Conservation (phyloP, 2,888 invertebrate genomes). For the Tanytarsus gracilentus region DNA sequence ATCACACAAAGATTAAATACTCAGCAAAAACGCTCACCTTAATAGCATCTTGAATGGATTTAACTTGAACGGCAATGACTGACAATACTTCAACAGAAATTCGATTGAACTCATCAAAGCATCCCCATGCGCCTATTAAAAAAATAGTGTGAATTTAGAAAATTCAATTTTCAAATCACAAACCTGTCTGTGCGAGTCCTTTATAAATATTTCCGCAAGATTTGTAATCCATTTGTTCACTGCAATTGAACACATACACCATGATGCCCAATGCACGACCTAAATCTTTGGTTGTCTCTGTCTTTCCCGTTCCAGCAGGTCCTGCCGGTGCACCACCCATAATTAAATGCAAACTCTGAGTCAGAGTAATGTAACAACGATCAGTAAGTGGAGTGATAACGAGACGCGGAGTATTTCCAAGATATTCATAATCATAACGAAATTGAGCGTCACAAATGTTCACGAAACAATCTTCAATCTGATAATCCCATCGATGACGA, state of each 20-base stretch:
- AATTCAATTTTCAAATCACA: no score
- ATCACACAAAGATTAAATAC: no score
- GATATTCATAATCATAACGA: slow-evolving; percentile 86
- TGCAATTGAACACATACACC: slow-evolving; percentile 97
- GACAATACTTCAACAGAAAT: slow-evolving; percentile 95
- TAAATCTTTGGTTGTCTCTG: slow-evolving; percentile 94
- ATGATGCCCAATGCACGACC: slow-evolving; percentile 90
- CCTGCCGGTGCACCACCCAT: slow-evolving; percentile 82
- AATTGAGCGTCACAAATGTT: slow-evolving; percentile 98
- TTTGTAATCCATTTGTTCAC: slow-evolving; percentile 97
- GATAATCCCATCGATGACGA: slow-evolving; percentile 83
- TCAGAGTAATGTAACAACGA: slow-evolving; percentile 46
- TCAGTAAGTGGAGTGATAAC: slow-evolving; percentile 94
- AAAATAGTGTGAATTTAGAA: no score
- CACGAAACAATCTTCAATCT: slow-evolving; percentile 81
- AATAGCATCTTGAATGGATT: slow-evolving; percentile 79
- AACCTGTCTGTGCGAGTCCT: slow-evolving; percentile 91
- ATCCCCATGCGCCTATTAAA: slow-evolving; percentile 98
- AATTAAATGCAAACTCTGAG: slow-evolving; percentile 43
- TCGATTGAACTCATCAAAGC: slow-evolving; percentile 95
- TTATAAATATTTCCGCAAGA: slow-evolving; percentile 97
- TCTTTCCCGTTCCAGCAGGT: slow-evolving; percentile 92
- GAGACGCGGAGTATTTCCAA: slow-evolving; percentile 88
- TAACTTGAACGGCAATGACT: slow-evolving; percentile 94
- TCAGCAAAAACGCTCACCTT: no score